Percentiles rank a stretch among this genome's conserved stretches.
These are phyloP conservation scores for Acropternis orthonyx DNA, from an alignment of 2,797 vertebrate genomes.

Conservation along the genomic window DNA sequence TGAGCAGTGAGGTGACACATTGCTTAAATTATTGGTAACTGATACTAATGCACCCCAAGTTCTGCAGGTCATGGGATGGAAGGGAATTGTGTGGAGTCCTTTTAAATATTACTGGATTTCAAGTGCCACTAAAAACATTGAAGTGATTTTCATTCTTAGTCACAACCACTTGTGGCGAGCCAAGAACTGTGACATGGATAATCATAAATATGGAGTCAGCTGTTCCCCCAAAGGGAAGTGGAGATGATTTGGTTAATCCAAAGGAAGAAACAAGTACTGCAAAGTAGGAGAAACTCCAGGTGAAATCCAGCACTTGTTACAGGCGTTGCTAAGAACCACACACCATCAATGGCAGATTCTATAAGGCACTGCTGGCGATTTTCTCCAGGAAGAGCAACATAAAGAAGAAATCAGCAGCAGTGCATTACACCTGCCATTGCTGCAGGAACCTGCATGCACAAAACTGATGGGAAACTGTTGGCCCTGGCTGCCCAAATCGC, in stretches of 20 bases:
- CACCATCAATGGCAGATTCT: constrained; percentile 42
- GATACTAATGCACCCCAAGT: neutral
- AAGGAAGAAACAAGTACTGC: constrained; percentile 2
- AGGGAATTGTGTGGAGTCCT: neutral
- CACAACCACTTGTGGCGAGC: neutral
- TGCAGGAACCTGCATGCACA: constrained; percentile 91
- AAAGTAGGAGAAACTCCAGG: constrained; percentile 1
- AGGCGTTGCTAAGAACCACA: constrained; percentile 6
- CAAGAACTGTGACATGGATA: neutral
- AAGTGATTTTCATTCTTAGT: neutral
- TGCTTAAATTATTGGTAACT: neutral
- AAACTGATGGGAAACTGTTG: constrained; percentile 98
- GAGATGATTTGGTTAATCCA: neutral
- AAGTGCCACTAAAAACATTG: neutral
- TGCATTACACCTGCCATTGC: constrained; percentile 48
- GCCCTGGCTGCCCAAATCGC: constrained; percentile 89
- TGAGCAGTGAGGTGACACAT: neutral
- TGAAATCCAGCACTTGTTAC: constrained; percentile 45
- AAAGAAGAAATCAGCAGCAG: constrained; percentile 74
- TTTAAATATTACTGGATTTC: neutral
- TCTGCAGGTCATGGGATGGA: neutral
- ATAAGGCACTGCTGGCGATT: constrained; percentile 76
- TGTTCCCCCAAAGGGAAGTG: neutral
- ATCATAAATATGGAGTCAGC: constrained; percentile 62
- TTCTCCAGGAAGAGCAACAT: neutral